phyloP scores from a whole-genome alignment of 1,140 invertebrate genomes.

The Uloborus diversus region DNA sequence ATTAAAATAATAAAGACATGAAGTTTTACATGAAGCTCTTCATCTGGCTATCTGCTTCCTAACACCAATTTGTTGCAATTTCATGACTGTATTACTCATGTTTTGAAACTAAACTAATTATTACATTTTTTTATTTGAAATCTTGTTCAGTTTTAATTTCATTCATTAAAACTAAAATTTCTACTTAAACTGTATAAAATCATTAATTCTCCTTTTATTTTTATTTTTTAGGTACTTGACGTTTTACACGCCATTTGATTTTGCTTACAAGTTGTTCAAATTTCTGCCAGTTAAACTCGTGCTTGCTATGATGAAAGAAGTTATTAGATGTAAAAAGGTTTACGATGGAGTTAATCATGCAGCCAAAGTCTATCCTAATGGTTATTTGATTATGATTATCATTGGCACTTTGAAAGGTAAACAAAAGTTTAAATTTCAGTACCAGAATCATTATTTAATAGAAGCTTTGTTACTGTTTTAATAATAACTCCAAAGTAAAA shows the following conservation, averaged over 20 bases:
- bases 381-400: slow-evolving; percentile 95
- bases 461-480: background rate
- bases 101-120: no score
- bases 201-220: no score
- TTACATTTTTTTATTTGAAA: no score
- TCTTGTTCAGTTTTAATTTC: no score
- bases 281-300: slow-evolving; percentile 94
- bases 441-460: background rate
- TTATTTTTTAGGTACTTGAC: slow-evolving; percentile 86
- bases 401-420: slow-evolving; percentile 93
- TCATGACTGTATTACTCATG: no score
- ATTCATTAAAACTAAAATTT: no score
- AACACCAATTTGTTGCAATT: no score
- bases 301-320: slow-evolving; percentile 94
- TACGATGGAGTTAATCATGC: slow-evolving; percentile 97
- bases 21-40: no score
- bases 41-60: no score
- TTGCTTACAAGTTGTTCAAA: slow-evolving; percentile 95
- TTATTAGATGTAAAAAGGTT: slow-evolving; percentile 94
- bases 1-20: no score
- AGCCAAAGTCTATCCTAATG: slow-evolving; percentile 95
- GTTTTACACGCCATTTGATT: slow-evolving; percentile 98
- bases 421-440: background rate
- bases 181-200: no score
- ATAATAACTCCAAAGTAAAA: no score